Evolutionary conservation across 2,113 vertebrate genomes (phyloP).

Genomic region (Gallinago paraguaiae): DNA sequence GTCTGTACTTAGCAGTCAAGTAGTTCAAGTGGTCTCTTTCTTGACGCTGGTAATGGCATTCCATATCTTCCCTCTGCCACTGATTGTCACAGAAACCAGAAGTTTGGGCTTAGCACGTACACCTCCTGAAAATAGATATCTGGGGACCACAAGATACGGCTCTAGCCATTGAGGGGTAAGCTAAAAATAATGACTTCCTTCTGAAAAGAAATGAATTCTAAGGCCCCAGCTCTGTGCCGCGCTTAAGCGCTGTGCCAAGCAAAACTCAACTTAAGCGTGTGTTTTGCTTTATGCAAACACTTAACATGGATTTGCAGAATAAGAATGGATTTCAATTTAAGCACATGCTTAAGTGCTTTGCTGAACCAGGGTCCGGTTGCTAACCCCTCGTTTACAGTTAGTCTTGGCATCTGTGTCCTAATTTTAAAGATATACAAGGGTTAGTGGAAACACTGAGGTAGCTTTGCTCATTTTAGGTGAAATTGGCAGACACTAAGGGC

Average conservation of each 20-base stretch:
- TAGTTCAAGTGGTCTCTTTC: conserved; percentile 36
- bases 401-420: background rate
- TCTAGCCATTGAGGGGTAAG: background rate
- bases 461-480: conserved; percentile 16
- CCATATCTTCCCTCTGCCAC: background rate
- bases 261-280: background rate
- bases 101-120: background rate
- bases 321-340: conserved; percentile 2
- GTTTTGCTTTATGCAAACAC: conserved; percentile 14
- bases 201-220: background rate
- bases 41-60: background rate
- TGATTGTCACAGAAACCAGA: conserved; percentile 18
- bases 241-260: background rate
- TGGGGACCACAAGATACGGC: background rate
- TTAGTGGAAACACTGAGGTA: background rate
- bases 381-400: background rate
- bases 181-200: conserved; percentile 52
- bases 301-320: background rate
- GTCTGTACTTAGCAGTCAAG: conserved; percentile 11
- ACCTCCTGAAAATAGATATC: background rate
- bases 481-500: background rate
- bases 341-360: background rate
- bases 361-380: background rate
- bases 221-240: background rate
- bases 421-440: background rate